Evolutionary conservation across 2,797 vertebrate species (phyloP).

Genomic region (Okamejei kenojei): DNA sequence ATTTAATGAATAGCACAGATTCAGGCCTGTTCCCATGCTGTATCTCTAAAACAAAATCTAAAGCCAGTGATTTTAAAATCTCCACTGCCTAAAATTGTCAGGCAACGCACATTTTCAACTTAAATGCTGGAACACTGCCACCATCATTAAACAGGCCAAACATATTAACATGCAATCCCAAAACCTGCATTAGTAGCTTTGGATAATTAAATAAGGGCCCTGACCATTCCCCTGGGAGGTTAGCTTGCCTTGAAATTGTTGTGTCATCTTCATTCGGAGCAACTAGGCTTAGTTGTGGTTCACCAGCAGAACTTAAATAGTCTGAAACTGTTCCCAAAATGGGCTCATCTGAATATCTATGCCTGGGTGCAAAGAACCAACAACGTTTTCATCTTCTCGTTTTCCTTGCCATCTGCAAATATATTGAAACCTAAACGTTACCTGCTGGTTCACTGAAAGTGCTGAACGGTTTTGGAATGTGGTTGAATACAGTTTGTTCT

Average conservation of each 20-base stretch:
- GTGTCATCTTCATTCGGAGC: background rate
- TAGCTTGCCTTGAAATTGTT: background rate
- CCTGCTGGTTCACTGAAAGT: background rate
- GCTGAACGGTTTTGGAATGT: background rate
- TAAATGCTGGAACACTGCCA: background rate
- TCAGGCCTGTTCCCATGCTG: too few species aligned
- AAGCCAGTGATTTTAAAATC: too few species aligned
- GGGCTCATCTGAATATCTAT: background rate
- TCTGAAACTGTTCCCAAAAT: background rate
- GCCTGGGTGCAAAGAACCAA: background rate
- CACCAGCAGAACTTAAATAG: background rate
- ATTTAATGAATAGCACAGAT: too few species aligned
- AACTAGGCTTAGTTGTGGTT: background rate
- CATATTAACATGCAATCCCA: background rate
- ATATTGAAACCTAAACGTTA: background rate
- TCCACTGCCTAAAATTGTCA: background rate
- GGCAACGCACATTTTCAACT: background rate
- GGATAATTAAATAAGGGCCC: background rate
- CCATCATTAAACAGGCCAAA: background rate
- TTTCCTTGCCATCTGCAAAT: background rate
- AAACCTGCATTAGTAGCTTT: background rate
- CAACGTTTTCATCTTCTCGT: background rate
- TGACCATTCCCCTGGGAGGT: background rate
- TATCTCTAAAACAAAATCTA: too few species aligned
- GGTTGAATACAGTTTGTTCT: background rate